phyloP scores from a whole-genome alignment of 1,140 invertebrate genomes.

The Globodera ellingtonae region DNA sequence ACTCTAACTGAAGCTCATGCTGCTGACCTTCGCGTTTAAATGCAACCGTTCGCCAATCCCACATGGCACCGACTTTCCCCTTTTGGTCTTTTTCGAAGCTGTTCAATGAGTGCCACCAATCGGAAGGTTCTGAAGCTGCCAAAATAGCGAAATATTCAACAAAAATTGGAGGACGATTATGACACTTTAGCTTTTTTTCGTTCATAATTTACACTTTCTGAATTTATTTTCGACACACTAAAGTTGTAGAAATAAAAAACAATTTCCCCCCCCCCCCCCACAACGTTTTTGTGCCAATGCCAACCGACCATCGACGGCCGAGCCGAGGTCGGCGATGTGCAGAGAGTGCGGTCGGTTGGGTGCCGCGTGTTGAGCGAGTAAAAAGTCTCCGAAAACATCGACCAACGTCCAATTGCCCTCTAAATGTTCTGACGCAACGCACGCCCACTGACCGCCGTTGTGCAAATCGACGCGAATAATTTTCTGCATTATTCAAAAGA shows the following conservation, averaged over 20 bases:
- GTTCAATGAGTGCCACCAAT: background rate
- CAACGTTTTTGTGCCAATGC: background rate
- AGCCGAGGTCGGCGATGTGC: constrained; percentile 12
- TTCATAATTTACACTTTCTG: no score
- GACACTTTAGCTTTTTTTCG: no score
- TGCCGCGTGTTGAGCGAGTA: constrained; percentile 15
- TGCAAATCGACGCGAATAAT: background rate
- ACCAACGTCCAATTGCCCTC: constrained; percentile 16
- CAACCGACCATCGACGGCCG: background rate
- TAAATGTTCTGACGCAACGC: background rate
- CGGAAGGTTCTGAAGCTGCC: background rate
- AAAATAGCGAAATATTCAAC: background rate
- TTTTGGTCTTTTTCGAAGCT: background rate
- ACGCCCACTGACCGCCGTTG: constrained; percentile 5
- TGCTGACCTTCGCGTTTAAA: constrained; percentile 51
- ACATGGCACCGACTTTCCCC: background rate
- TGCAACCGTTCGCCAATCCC: constrained; percentile 52
- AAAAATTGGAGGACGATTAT: no score
- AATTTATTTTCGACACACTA: no score
- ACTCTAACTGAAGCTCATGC: background rate
- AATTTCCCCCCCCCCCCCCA: no score
- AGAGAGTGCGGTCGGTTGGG: constrained; percentile 20
- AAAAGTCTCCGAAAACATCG: constrained; percentile 18
- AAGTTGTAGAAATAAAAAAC: no score
- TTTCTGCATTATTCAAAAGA: background rate